A percentile compares a stretch with the other conserved stretches of the same genome.
These are phyloP conservation scores for Sternarchorhynchus goeldii DNA, from an alignment of 2,797 vertebrate genomes.

Conservation along the genomic window DNA sequence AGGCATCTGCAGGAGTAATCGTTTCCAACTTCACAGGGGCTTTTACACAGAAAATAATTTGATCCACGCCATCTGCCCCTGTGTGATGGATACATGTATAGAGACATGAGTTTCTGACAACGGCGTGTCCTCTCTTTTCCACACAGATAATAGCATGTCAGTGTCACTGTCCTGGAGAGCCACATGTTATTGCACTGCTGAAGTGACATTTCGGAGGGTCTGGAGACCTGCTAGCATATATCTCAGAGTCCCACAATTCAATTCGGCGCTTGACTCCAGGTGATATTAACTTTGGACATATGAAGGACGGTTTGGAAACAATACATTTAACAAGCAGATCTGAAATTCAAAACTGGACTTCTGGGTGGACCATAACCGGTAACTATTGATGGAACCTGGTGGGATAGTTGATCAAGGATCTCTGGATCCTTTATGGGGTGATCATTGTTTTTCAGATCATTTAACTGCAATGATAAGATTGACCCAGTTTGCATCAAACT, in stretches of 20 bases:
- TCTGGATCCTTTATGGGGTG: no score
- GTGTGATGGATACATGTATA: conserved; percentile 60
- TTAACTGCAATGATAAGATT: background rate
- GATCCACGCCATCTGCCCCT: conserved; percentile 61
- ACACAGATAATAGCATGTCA: conserved; percentile 68
- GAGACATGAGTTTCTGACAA: conserved; percentile 63
- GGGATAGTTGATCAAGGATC: background rate
- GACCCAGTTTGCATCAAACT: conserved; percentile 1
- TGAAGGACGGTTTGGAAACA: conserved; percentile 70
- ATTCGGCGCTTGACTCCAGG: conserved; percentile 73
- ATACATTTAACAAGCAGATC: conserved; percentile 35
- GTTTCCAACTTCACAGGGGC: conserved; percentile 59
- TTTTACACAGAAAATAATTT: conserved; percentile 62
- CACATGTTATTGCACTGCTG: conserved; percentile 66
- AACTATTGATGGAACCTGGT: background rate
- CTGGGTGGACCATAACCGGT: background rate
- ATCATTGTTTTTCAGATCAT: no score
- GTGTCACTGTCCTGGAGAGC: conserved; percentile 61
- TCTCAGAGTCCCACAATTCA: conserved; percentile 71
- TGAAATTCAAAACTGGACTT: conserved; percentile 35
- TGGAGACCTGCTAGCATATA: conserved; percentile 68
- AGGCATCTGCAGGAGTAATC: conserved; percentile 56
- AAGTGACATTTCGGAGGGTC: conserved; percentile 76
- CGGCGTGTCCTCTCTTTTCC: conserved; percentile 47
- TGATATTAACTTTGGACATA: conserved; percentile 75